Percentiles rank a stretch among this genome's conserved stretches.
Evolutionary conservation across 2,113 vertebrate genomes (phyloP).

Genomic region (Nothobranchius furzeri): DNA sequence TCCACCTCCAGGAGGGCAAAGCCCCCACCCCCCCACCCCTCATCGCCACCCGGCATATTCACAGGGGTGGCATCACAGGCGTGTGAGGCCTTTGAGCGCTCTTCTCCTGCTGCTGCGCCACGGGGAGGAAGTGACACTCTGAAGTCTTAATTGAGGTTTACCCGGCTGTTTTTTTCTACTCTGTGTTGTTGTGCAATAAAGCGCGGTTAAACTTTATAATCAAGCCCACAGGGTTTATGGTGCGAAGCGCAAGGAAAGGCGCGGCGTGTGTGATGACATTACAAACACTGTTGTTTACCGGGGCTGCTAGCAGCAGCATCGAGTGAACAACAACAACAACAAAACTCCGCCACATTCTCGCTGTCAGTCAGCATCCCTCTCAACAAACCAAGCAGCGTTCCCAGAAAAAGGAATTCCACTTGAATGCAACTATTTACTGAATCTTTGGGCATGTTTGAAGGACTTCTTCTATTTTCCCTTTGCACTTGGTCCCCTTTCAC

Average conservation of each 20-base stretch:
- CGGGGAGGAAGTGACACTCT: slow-evolving; percentile 71
- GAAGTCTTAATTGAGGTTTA: slow-evolving; percentile 81
- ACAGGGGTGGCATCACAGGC: slow-evolving; percentile 74
- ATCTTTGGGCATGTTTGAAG: slow-evolving; percentile 69
- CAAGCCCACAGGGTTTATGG: slow-evolving; percentile 75
- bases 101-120: slow-evolving; percentile 60
- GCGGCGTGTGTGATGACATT: slow-evolving; percentile 64
- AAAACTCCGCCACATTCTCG: slow-evolving; percentile 55
- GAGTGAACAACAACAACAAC: slow-evolving; percentile 65
- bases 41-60: slow-evolving; percentile 48
- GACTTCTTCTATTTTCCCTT: slow-evolving; percentile 60
- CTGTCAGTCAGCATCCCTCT: slow-evolving; percentile 70
- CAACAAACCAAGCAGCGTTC: slow-evolving; percentile 64
- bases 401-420: slow-evolving; percentile 57
- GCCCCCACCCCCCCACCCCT: slow-evolving; percentile 54
- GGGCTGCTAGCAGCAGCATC: slow-evolving; percentile 46
- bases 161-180: slow-evolving; percentile 53
- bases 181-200: slow-evolving; percentile 67
- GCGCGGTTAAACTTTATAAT: slow-evolving; percentile 78
- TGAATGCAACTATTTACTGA: slow-evolving; percentile 71
- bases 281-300: slow-evolving; percentile 73
- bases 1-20: slow-evolving; percentile 75
- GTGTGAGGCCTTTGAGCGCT: slow-evolving; percentile 67
- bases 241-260: slow-evolving; percentile 38
- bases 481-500: slow-evolving; percentile 38